A percentile compares a stretch with the other conserved stretches of the same genome.
These are phyloP conservation scores for Ondatra zibethicus DNA, from an alignment of 2,113 vertebrate species.

Conservation along the genomic window DNA sequence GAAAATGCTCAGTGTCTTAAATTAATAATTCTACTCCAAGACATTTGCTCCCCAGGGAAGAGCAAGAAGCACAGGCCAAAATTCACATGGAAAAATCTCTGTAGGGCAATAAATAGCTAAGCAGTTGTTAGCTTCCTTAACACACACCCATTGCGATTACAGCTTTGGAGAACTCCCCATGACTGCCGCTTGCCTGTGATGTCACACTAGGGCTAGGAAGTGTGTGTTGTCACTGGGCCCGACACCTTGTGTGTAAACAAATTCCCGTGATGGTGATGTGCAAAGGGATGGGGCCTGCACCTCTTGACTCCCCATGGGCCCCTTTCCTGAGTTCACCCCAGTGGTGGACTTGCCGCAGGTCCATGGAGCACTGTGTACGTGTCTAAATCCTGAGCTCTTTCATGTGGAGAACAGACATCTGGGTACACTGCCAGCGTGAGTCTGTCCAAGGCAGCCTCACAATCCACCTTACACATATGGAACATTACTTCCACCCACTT, in stretches of 20 bases:
- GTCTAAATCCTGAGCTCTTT: background rate
- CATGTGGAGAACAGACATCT: no score
- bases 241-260: background rate
- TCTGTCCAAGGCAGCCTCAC: background rate
- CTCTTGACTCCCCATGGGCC: fast-evolving
- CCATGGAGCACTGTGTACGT: background rate
- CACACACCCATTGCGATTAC: background rate
- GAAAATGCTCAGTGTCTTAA: background rate
- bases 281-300: background rate
- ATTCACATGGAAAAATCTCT: background rate
- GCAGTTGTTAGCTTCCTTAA: background rate
- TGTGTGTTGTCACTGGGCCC: background rate
- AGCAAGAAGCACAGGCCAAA: background rate
- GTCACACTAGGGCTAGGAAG: background rate
- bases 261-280: background rate
- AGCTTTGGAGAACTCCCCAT: background rate
- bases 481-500: background rate
- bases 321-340: background rate
- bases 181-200: background rate
- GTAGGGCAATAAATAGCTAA: background rate
- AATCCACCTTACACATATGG: background rate
- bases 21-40: background rate
- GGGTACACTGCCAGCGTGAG: no score
- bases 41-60: background rate
- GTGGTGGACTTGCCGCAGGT: background rate